A percentile compares a stretch with the other conserved stretches of the same genome.
These are phyloP conservation scores for Salvator merianae DNA, from an alignment of 2,113 vertebrate species.

Conservation along the genomic window DNA sequence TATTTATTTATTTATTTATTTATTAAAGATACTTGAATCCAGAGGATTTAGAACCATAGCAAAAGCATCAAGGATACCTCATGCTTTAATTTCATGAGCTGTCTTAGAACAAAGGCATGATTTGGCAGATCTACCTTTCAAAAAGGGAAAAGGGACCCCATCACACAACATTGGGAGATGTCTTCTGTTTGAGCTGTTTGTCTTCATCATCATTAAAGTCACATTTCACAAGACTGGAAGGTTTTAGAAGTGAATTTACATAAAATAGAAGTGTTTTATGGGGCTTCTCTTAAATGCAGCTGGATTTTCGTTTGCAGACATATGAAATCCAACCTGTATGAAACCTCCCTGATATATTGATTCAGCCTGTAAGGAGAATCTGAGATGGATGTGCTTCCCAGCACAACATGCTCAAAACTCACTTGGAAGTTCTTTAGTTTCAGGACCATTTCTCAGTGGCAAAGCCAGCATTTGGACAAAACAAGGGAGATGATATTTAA, in stretches of 20 bases:
- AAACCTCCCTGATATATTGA: background rate
- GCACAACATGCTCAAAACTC: background rate
- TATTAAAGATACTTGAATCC: background rate
- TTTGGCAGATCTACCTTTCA: background rate
- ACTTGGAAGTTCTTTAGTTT: background rate
- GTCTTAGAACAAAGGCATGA: background rate
- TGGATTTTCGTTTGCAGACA: background rate
- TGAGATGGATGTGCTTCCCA: background rate
- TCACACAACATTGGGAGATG: background rate
- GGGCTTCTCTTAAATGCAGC: conserved; percentile 6
- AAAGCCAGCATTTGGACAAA: too few relatives aligned
- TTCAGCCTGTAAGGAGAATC: background rate
- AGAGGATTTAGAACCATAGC: conserved; percentile 4
- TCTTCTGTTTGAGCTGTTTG: background rate
- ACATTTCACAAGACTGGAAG: background rate
- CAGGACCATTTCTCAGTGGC: background rate
- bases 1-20: too few relatives aligned
- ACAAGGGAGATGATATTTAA: background rate
- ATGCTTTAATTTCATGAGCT: background rate
- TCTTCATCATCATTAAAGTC: background rate
- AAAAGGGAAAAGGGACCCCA: background rate
- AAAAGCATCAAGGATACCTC: background rate
- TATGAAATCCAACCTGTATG: background rate
- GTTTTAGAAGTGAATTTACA: background rate
- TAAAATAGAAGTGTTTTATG: background rate